phyloP scores from a whole-genome alignment of 2,113 vertebrate genomes.

The Stercorarius parasiticus region DNA sequence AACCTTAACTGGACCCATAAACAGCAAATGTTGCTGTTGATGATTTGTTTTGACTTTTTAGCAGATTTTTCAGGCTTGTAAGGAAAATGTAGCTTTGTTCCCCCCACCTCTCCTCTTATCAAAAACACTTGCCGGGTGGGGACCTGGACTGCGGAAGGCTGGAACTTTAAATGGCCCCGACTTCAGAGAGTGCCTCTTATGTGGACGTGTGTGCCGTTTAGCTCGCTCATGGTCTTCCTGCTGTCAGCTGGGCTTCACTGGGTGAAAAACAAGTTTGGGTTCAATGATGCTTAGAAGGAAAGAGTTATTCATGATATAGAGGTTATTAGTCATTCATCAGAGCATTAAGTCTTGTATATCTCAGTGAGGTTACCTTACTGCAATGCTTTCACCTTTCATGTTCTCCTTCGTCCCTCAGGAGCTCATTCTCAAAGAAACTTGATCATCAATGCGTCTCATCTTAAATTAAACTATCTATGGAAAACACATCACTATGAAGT shows the following conservation, averaged over 20 bases:
- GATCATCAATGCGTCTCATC: neutral
- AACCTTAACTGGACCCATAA: neutral
- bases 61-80: neutral
- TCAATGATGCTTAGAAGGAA: neutral
- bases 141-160: neutral
- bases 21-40: neutral
- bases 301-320: rapidly evolving
- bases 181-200: rapidly evolving
- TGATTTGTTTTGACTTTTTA: neutral
- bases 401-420: neutral
- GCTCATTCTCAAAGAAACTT: neutral
- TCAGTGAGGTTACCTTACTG: rapidly evolving
- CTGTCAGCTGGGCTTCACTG: neutral
- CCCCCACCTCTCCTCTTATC: neutral
- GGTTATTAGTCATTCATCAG: rapidly evolving
- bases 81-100: neutral
- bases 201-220: rapidly evolving
- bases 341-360: rapidly evolving
- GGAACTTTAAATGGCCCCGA: neutral
- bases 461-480: neutral
- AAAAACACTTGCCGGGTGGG: neutral
- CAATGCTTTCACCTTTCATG: neutral
- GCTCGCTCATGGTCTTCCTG: neutral
- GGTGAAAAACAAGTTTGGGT: rapidly evolving
- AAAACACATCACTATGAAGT: neutral